These are phyloP conservation scores for Scarus forsteni DNA, from an alignment of 2,797 vertebrate genomes.

Conservation along the genomic window DNA sequence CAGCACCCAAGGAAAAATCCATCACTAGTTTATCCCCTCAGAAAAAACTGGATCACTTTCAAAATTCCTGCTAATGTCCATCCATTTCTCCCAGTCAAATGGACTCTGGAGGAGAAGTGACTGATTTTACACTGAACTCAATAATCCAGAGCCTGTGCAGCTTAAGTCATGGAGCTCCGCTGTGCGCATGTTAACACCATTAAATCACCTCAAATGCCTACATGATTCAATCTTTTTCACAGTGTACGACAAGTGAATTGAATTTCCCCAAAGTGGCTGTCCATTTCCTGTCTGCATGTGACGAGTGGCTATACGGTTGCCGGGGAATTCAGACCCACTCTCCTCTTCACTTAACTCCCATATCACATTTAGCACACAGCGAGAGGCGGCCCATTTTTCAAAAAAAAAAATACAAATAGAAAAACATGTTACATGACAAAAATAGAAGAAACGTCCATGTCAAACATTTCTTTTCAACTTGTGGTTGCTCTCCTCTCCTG, in stretches of 20 bases:
- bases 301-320: conserved; percentile 78
- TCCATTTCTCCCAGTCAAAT: conserved; percentile 82
- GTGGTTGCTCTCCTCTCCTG: not conserved
- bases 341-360: conserved; percentile 71
- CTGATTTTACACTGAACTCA: conserved; percentile 81
- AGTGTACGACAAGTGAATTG: conserved; percentile 82
- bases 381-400: conserved; percentile 44
- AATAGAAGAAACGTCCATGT: not conserved
- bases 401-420: conserved; percentile 38
- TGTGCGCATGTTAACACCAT: conserved; percentile 83
- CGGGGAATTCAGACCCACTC: conserved; percentile 76
- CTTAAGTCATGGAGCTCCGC: conserved; percentile 70
- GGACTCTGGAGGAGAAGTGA: conserved; percentile 82
- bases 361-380: conserved; percentile 69
- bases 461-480: conserved; percentile 14
- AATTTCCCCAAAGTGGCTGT: conserved; percentile 86
- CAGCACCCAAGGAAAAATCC: conserved; percentile 53
- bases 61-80: conserved; percentile 76
- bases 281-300: conserved; percentile 85
- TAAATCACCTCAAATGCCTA: conserved; percentile 86
- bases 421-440: conserved; percentile 30
- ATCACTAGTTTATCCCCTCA: conserved; percentile 64
- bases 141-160: conserved; percentile 76
- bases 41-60: conserved; percentile 73
- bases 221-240: conserved; percentile 85